phyloP scores from a whole-genome alignment of 2,113 vertebrate genomes.

The Cyanoliseus patagonus region DNA sequence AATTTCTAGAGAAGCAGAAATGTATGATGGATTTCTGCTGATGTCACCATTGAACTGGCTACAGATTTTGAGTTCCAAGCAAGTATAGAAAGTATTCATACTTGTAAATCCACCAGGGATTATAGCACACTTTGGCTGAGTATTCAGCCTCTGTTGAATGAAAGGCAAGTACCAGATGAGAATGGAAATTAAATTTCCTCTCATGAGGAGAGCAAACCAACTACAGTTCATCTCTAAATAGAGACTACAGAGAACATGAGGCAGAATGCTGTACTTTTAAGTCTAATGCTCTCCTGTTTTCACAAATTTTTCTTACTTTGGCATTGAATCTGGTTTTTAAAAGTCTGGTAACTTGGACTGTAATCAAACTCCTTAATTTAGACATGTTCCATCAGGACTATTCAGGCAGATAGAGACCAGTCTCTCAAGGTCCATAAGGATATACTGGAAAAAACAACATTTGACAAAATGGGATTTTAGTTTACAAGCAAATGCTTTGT shows the following conservation, averaged over 20 bases:
- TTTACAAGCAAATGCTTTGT: background rate
- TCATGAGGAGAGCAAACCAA: constrained; percentile 23
- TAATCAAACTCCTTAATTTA: background rate
- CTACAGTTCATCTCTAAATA: background rate
- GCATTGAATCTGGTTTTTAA: background rate
- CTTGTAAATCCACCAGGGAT: constrained; percentile 29
- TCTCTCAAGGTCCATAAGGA: background rate
- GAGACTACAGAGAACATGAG: background rate
- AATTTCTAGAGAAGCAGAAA: background rate
- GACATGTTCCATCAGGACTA: background rate
- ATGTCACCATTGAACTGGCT: constrained; percentile 21
- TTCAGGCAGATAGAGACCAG: background rate
- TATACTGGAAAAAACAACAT: background rate
- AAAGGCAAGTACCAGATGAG: constrained; percentile 67
- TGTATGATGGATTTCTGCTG: constrained; percentile 37
- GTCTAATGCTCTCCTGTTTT: background rate
- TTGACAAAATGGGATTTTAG: background rate
- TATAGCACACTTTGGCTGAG: constrained; percentile 53
- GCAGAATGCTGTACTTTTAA: background rate
- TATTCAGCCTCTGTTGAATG: constrained; percentile 55
- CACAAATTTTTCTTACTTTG: background rate
- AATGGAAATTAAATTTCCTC: constrained; percentile 75
- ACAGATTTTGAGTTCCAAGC: constrained; percentile 22
- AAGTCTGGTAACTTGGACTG: background rate
- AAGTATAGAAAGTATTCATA: constrained; percentile 2